Evolutionary conservation across 2,797 vertebrate genomes (phyloP), one percentile per base, ranked within the genome.

Genomic region (Lacerta agilis): DNA sequence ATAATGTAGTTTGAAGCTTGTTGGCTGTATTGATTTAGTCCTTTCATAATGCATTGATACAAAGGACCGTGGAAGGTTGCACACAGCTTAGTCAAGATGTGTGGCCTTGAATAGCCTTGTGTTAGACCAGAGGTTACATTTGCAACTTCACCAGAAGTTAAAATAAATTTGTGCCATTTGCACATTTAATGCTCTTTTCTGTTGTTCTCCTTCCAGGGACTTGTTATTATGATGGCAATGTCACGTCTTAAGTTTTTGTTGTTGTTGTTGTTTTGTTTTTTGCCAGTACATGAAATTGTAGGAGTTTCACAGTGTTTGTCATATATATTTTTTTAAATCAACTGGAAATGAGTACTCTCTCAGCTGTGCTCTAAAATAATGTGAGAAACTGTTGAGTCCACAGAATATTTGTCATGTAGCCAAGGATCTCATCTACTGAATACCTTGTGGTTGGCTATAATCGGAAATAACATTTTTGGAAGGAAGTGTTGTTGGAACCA

Each of bases 401-500:
- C 58, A 76, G 33, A 45, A 75, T 82, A 64, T 41, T 76, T 69
- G 38, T 66, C n/a, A 64, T 17, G n/a, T 38, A 72, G 36, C 82
- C 75, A 64, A 88, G 49, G 61, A 80, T 58, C 33, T 61, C 76
- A 18, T 78, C 61, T 85, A 36, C 61, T 45, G 23, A 86, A 86
- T 86, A 61, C 13, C 10, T 82, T 83, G 45, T 72, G 49, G 45
- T n/a, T 64, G 66, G 3, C 45, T 80, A 6, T 73, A 61, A 64
- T 13, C 8, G 29, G 43, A 87, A 87, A 77, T 82, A 49, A 77
- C 18, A 67, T 67, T 83, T 77, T 43, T 82, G n/a, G 6, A 87
- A 88, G 45, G 13, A 79, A 45, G 41, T 27, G 8, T 9, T 36
- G 36, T 79, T 66, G 61, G 41, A 85, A 72, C 6, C 3, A 38